Evolutionary conservation across 2,113 vertebrate genomes (phyloP), one percentile per base, ranked within the genome.

Genomic region (Trachemys scripta): DNA sequence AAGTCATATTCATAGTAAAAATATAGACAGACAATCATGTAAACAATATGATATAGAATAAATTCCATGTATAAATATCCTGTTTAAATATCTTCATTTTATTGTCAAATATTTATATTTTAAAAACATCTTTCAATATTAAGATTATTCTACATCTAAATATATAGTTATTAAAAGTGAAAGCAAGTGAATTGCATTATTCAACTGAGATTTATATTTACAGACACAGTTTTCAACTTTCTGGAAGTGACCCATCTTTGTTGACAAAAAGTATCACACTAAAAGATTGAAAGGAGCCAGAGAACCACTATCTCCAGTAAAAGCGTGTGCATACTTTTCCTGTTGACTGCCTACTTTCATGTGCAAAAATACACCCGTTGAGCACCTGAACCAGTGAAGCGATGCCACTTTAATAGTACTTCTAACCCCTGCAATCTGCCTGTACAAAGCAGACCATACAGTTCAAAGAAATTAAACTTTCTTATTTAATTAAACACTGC

Each of bases 1-100:
- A 97, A 97, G 69, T 65, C 3, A 82, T 85, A 95, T 93, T 87
- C 31, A 80, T 65, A 62, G 42, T 16, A 82, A 84, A 84, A 95
- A 89, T 59, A 53, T 88, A 38, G 4, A 94, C 90, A 38, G 4
- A 94, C 90, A 94, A 87, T 17, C 76, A 81, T 80, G 88, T 76
- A 90, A 95, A 87, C 4, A 84, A 54, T 69, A 7, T 6, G 87
- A 54, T 95, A 87, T 53, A 90, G 92, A 91, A 14, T 35, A 45
- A 50, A 42, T 45, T 49, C 85, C 85, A n/a, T 27, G 65, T 22
- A 86, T 80, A 88, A 42, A 90, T 88, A 87, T 2, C 12, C 25
- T 92, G 19, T 86, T 65, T 94, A 47, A 49, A 57, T 35, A 2
- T 56, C 11, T 85, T 82, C 16, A 35, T 80, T 94, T 94, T 91